Evolutionary conservation across 2,888 invertebrate genomes (phyloP).

Genomic region (Lasioglossum oenotherae): DNA sequence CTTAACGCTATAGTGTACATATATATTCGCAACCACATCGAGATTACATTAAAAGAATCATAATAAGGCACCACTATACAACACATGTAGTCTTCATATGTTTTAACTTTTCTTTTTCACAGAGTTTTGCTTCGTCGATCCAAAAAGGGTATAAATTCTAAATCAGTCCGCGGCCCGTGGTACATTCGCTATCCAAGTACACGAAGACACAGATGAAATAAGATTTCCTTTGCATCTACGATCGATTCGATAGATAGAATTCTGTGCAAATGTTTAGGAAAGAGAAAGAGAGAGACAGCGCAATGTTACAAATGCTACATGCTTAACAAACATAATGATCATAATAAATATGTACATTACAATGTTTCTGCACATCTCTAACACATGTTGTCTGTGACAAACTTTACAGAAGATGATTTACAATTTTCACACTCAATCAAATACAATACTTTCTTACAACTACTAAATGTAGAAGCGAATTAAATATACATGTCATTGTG

Average conservation of each 20-base stretch:
- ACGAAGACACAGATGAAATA: conserved; percentile 69
- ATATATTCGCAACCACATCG: conserved; percentile 41
- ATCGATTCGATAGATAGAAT: conserved; percentile 73
- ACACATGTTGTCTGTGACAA: conserved; percentile 60
- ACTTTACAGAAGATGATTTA: conserved; percentile 69
- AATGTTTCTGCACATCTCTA: conserved; percentile 33
- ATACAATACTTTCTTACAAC: conserved; percentile 24
- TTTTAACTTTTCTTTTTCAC: conserved; percentile 10
- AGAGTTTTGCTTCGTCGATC: conserved; percentile 17
- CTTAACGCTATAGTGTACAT: conserved; percentile 43
- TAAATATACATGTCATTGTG: conserved; percentile 30
- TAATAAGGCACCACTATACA: conserved; percentile 59
- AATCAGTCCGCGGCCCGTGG: conserved; percentile 44
- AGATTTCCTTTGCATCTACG: conserved; percentile 74
- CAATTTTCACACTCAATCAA: conserved; percentile 55
- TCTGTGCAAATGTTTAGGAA: conserved; percentile 80
- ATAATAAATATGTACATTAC: conserved; percentile 72
- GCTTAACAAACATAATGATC: conserved; percentile 64
- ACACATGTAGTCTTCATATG: conserved; percentile 44
- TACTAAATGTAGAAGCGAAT: conserved; percentile 27
- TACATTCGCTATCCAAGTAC: conserved; percentile 14
- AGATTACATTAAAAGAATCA: conserved; percentile 47
- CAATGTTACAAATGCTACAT: conserved; percentile 67
- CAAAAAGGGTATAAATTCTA: conserved; percentile 53
- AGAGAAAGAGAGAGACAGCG: conserved; percentile 76